phyloP scores from a whole-genome alignment of 2,113 vertebrate genomes.

The Corythaixoides concolor region DNA sequence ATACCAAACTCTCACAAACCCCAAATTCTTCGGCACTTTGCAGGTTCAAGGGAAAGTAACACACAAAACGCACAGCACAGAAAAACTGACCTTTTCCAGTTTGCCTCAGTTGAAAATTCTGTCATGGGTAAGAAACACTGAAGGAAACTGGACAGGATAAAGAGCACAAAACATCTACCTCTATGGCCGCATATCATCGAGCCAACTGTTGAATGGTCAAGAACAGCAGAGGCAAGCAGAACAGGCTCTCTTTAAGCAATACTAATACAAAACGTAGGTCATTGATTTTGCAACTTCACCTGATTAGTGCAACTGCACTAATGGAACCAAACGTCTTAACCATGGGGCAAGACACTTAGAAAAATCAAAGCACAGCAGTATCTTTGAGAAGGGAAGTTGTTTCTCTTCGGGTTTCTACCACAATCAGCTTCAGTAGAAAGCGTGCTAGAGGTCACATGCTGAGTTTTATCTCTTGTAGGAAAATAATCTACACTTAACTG shows the following conservation, averaged over 20 bases:
- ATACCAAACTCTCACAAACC: neutral
- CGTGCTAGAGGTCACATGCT: neutral
- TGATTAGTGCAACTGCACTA: slow-evolving; percentile 29
- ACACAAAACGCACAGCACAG: rapidly evolving
- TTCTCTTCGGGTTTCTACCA: neutral
- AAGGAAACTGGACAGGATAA: neutral
- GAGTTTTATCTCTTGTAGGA: neutral
- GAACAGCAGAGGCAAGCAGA: neutral
- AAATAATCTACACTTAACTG: neutral
- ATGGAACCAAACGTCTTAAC: neutral
- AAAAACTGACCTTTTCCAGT: neutral
- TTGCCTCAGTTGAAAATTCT: neutral
- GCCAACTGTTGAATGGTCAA: neutral
- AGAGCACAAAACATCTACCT: neutral
- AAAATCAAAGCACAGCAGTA: neutral
- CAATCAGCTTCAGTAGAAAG: neutral
- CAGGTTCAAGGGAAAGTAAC: neutral
- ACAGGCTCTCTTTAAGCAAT: slow-evolving; percentile 17
- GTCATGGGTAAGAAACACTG: neutral
- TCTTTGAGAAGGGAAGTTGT: neutral
- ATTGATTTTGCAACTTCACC: slow-evolving; percentile 34
- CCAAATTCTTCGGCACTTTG: neutral
- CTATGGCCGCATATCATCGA: neutral
- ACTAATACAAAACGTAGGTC: neutral
- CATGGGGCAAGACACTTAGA: neutral